Conservation (phyloP, 2,888 invertebrate species). For the Coremacera marginata region DNA sequence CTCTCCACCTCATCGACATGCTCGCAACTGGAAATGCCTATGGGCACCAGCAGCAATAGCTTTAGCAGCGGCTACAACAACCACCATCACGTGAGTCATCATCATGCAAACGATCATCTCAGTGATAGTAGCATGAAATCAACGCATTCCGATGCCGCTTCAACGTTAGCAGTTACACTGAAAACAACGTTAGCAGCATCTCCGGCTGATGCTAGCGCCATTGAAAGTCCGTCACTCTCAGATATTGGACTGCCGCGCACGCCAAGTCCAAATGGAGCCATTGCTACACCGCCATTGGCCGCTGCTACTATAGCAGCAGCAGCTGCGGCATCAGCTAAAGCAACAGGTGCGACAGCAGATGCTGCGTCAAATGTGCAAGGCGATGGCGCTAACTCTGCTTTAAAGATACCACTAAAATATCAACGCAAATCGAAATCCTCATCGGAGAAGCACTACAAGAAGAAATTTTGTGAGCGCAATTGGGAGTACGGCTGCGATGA, state of each 20-base stretch:
- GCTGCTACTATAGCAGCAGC: slow-evolving; percentile 45
- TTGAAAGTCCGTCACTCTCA: slow-evolving; percentile 72
- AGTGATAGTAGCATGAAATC: slow-evolving; percentile 66
- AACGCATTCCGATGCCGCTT: slow-evolving; percentile 49
- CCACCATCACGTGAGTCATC: slow-evolving; percentile 51
- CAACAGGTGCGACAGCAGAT: not conserved
- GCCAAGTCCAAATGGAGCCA: slow-evolving; percentile 66
- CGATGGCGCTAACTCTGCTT: slow-evolving; percentile 54
- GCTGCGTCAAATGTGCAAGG: not conserved
- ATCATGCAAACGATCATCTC: slow-evolving; percentile 57
- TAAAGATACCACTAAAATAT: slow-evolving; percentile 73
- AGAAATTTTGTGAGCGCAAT: slow-evolving; percentile 85
- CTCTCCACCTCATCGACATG: slow-evolving; percentile 71
- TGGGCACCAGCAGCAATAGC: slow-evolving; percentile 50
- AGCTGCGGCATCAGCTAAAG: not conserved
- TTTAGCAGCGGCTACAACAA: slow-evolving; percentile 53
- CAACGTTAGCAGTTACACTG: slow-evolving; percentile 50
- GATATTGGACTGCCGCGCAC: slow-evolving; percentile 68
- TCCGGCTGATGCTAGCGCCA: slow-evolving; percentile 63
- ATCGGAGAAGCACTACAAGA: slow-evolving; percentile 80
- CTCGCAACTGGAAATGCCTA: slow-evolving; percentile 65
- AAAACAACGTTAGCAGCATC: slow-evolving; percentile 60
- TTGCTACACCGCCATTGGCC: slow-evolving; percentile 63
- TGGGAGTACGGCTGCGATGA: slow-evolving; percentile 72
- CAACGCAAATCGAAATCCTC: slow-evolving; percentile 72